phyloP scores from a whole-genome alignment of 1,140 invertebrate genomes.

The Nasonia giraulti region DNA sequence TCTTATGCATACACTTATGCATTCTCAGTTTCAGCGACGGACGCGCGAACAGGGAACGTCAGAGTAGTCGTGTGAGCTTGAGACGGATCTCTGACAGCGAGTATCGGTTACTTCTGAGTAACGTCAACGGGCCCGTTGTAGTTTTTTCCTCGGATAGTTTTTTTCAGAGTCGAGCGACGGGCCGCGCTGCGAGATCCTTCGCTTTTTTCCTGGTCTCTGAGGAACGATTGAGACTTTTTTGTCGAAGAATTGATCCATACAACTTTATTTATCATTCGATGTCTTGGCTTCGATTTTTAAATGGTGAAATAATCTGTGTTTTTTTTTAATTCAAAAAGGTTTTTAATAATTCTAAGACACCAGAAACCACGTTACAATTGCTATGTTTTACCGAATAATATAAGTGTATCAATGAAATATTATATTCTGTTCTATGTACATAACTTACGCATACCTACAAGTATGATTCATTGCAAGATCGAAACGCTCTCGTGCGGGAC shows the following conservation, averaged over 20 bases:
- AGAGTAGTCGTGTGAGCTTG: not conserved
- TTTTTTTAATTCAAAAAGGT: not conserved
- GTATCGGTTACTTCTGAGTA: conserved; percentile 45
- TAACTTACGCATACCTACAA: not conserved
- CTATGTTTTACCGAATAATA: no score
- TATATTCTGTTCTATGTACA: not conserved
- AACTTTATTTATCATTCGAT: not conserved
- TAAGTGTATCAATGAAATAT: no score
- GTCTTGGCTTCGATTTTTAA: not conserved
- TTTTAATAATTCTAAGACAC: not conserved
- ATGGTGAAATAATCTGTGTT: no score
- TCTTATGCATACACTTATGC: not conserved
- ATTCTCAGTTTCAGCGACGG: not conserved
- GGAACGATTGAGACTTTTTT: conserved; percentile 1
- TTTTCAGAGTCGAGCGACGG: not conserved
- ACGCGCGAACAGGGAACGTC: not conserved
- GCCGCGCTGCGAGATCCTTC: not conserved
- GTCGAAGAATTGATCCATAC: not conserved
- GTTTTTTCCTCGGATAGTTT: conserved; percentile 18
- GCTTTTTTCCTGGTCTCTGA: not conserved
- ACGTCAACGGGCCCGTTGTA: conserved; percentile 25
- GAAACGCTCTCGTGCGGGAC: not conserved
- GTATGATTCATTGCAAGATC: not conserved
- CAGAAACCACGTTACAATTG: not conserved
- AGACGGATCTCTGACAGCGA: not conserved